Evolutionary conservation across 1,140 invertebrate genomes (phyloP).

Genomic region (Callitettix versicolor): DNA sequence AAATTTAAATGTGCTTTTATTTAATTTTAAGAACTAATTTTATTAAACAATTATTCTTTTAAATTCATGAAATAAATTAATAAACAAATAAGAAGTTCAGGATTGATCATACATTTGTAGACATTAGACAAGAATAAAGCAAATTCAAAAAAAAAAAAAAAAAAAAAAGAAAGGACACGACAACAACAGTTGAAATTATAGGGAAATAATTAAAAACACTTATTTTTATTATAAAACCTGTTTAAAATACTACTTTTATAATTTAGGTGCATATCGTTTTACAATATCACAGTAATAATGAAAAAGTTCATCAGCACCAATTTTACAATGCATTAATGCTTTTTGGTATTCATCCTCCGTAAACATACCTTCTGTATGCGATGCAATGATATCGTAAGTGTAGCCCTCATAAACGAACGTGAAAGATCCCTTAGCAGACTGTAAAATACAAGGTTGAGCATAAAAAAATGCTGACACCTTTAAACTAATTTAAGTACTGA

Average conservation of each 20-base stretch:
- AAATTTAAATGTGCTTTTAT: no score
- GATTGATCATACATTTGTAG: no score
- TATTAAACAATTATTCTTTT: no score
- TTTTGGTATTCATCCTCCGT: not conserved
- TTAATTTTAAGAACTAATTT: no score
- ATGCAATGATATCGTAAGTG: not conserved
- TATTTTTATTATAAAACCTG: no score
- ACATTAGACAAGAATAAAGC: no score
- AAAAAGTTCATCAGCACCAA: constrained; percentile 4
- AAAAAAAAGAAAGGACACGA: no score
- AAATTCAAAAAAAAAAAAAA: no score
- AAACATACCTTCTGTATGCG: not conserved
- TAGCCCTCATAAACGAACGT: constrained; percentile 5
- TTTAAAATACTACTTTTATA: not conserved
- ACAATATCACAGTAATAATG: constrained; percentile 3
- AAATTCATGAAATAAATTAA: no score
- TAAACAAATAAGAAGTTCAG: no score
- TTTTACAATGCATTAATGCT: not conserved
- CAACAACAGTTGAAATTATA: no score
- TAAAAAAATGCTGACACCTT: not conserved
- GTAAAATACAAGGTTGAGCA: not conserved
- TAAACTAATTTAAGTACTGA: not conserved
- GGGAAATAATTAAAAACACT: no score
- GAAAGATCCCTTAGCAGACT: not conserved
- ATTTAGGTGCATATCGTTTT: not conserved